Conservation (phyloP, 2,113 vertebrate species). For the Psittacula cyanocephala region DNA sequence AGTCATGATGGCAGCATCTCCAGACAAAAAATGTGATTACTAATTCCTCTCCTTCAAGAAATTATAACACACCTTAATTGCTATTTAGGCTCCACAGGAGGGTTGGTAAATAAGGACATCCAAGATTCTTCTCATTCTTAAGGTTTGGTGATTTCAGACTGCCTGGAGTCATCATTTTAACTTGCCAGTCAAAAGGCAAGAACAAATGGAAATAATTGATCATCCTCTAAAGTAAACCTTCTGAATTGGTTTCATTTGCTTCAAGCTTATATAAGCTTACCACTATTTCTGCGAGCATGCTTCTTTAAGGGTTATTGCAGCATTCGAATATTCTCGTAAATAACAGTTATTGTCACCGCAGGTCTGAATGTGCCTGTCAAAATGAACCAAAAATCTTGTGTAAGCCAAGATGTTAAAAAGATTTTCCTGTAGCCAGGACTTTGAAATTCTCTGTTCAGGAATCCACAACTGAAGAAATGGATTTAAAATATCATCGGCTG, state of each 20-base stretch:
- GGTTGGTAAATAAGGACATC: neutral
- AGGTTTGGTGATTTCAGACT: neutral
- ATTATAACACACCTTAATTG: neutral
- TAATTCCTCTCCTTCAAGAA: neutral
- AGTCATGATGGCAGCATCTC: neutral
- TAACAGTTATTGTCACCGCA: neutral
- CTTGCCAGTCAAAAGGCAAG: neutral
- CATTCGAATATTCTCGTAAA: neutral
- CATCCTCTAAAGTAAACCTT: neutral
- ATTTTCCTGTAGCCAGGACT: neutral
- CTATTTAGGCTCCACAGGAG: neutral
- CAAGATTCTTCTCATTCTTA: neutral
- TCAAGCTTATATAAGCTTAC: neutral
- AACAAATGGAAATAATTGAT: neutral
- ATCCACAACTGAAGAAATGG: neutral
- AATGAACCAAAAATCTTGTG: neutral
- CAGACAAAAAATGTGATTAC: neutral
- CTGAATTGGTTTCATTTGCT: neutral
- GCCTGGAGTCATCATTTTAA: neutral
- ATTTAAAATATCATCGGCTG: neutral
- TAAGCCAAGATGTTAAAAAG: neutral
- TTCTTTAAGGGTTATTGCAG: neutral
- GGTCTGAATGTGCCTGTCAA: neutral
- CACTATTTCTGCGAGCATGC: neutral
- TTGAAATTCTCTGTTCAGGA: neutral